Percentiles rank a stretch among this genome's conserved stretches.
Conservation (phyloP, 30 jellyfish, hydroid and myxozoan species). For the Hydractinia echinata region DNA sequence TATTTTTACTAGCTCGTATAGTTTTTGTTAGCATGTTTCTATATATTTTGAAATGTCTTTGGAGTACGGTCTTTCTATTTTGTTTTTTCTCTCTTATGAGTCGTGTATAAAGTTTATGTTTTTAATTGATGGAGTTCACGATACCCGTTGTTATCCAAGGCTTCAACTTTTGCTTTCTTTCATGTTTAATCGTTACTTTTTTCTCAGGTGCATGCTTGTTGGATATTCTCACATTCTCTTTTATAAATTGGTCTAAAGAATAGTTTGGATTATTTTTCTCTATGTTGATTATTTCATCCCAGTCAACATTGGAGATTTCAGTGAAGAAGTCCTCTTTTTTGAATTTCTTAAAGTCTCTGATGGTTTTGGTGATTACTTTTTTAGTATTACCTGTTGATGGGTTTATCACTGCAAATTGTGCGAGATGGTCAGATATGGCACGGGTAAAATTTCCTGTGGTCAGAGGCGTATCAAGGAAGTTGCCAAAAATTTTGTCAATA, state of each 20-base stretch:
- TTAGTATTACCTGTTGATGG: neutral
- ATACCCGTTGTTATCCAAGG: conserved; percentile 37
- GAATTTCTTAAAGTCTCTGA: conserved; percentile 9
- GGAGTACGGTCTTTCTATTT: neutral
- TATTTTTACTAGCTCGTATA: conserved; percentile 38
- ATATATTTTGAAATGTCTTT: conserved; percentile 30
- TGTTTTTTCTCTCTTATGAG: neutral
- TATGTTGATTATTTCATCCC: too few relatives aligned
- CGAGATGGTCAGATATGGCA: conserved; percentile 28
- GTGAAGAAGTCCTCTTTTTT: neutral
- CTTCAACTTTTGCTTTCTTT: neutral
- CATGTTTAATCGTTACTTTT: neutral
- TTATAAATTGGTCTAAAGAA: too few relatives aligned
- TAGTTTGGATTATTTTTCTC: too few relatives aligned
- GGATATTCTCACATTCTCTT: too few relatives aligned
- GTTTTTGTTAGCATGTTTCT: conserved; percentile 21
- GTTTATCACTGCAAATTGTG: conserved; percentile 4
- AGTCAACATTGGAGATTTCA: neutral
- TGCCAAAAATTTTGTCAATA: conserved; percentile 24
- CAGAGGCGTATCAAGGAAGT: neutral
- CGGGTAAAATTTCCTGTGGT: conserved; percentile 5
- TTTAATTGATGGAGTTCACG: neutral
- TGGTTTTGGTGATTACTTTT: neutral
- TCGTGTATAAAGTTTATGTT: neutral
- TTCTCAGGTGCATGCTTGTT: neutral